Base-by-base conservation (phyloP, 2,113 vertebrate genomes). In the Pseudorasbora parva region DNA sequence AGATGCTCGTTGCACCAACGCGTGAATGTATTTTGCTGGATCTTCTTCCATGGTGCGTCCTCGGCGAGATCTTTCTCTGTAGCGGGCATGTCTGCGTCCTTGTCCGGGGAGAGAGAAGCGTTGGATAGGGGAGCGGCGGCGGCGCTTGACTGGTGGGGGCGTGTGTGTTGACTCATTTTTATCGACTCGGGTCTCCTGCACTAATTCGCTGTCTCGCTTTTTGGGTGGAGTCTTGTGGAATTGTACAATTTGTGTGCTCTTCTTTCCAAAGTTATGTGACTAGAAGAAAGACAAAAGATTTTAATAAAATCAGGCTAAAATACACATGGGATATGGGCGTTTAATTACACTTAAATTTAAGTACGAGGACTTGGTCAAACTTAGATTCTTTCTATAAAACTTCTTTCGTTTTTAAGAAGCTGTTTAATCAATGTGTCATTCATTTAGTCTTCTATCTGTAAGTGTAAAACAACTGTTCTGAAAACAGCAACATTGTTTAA, bases 11-110 rank as follows among this genome's bases (percentile, higher is more conserved):
- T 96, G 45, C 93, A 95, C 95, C 95, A 96, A 23, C 95, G 94
- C 5, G 95, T 96, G 91, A 96, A 96, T 5, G 95, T 95, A 90
- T 96, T 96, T 91, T 95, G 94, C 89, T 96, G 95, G 89, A 96
- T 96, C 89, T 95, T 95, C 93, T 96, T 96, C 95, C 95, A 95
- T 45, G 95, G 95, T 69, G 95, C 95, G 81, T 96, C 95, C 87
- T 96, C 95, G 88, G 95, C 95, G 90, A 96, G 93, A 87, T 96
- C 95, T 84, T 95, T 96, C 92, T 96, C 95, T 79, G 95, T 96
- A 68, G 95, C 95, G 91, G 95, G 95, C 95, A 96, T 96, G 84
- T 95, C 95, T 84, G 93, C 92, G 93, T 95, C 93, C 90, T 95
- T 95, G 87, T 95, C 95, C 88, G 92, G 84, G 87, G 89, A 88